Conservation (phyloP, 2,888 invertebrate species). For the Linyphia triangularis region DNA sequence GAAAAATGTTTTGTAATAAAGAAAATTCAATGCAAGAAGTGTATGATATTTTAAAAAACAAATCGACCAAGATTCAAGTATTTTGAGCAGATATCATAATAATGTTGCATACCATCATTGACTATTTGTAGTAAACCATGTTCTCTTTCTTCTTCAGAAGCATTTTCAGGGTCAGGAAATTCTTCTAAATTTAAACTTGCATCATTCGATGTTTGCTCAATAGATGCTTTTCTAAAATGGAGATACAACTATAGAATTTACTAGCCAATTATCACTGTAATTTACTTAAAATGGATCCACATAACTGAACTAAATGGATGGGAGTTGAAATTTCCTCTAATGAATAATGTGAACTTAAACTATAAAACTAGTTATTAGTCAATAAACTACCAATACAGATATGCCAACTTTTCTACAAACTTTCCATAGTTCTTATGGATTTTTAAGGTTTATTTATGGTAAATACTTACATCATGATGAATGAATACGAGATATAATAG, state of each 20-base stretch:
- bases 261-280: no score
- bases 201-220: constrained; percentile 14
- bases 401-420: no score
- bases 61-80: neutral
- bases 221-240: constrained; percentile 42
- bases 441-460: no score
- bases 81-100: neutral
- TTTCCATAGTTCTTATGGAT: no score
- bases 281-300: no score
- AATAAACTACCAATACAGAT: no score
- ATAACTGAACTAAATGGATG: no score
- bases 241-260: neutral
- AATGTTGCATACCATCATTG: constrained; percentile 78
- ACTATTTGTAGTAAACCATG: constrained; percentile 79
- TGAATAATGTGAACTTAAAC: no score
- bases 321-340: no score
- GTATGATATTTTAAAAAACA: neutral
- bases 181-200: neutral
- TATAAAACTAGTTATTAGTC: no score
- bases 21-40: neutral
- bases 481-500: no score
- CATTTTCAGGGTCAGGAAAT: constrained; percentile 77
- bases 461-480: no score
- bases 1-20: constrained; percentile 12
- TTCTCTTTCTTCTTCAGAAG: constrained; percentile 78